These are phyloP conservation scores for Leuciscus waleckii DNA, from an alignment of 2,797 vertebrate species.

Conservation along the genomic window DNA sequence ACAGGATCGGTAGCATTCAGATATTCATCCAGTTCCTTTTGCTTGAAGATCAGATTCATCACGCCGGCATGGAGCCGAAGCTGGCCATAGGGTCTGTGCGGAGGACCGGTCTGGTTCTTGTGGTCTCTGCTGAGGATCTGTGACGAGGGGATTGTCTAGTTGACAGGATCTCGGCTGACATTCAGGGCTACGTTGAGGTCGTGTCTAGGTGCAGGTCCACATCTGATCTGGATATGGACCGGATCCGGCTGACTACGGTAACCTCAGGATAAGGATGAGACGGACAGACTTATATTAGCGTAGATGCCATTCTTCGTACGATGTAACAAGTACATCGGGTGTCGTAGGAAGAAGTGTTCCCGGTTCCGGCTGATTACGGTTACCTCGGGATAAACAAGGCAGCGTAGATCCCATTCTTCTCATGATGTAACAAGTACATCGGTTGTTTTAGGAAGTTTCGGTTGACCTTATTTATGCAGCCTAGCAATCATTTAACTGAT, in stretches of 20 bases:
- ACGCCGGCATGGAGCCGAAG: background rate
- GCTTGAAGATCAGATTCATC: background rate
- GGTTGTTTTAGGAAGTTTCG: background rate
- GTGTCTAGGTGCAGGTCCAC: background rate
- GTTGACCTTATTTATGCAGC: background rate
- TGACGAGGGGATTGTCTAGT: background rate
- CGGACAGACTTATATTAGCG: background rate
- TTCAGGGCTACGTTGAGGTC: background rate
- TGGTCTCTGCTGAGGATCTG: background rate
- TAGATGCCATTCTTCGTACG: background rate
- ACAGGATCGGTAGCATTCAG: background rate
- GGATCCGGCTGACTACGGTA: background rate
- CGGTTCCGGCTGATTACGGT: too few relatives aligned
- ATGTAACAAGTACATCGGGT: background rate
- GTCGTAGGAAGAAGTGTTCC: background rate
- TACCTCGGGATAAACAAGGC: background rate
- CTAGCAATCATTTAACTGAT: background rate
- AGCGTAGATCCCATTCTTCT: too few relatives aligned
- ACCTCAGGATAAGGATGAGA: constrained; percentile 21
- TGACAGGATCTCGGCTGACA: background rate
- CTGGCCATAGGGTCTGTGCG: background rate
- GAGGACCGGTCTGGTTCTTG: background rate
- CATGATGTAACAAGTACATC: too few relatives aligned
- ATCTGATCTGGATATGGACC: background rate
- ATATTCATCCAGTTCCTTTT: constrained; percentile 3